phyloP scores from a whole-genome alignment of 2,113 vertebrate species.

The Isichthys henryi region DNA sequence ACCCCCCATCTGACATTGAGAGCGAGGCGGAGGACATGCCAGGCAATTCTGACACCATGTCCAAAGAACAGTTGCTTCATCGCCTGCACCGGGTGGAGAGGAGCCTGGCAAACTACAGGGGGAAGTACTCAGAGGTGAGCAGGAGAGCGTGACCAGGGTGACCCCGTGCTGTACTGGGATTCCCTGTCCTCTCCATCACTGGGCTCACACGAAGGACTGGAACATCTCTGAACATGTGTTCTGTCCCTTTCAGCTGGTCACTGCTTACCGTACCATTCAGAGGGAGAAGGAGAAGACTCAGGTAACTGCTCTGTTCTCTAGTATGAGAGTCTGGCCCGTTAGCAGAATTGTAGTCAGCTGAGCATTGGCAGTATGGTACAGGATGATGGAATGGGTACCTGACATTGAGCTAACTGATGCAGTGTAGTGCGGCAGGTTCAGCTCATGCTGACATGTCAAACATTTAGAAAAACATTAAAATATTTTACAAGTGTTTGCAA shows the following conservation, averaged over 20 bases:
- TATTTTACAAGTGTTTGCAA: neutral
- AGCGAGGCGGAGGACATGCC: slow-evolving; percentile 78
- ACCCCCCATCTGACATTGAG: slow-evolving; percentile 85
- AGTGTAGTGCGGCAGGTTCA: neutral
- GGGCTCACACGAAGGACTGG: neutral
- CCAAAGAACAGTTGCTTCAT: slow-evolving; percentile 78
- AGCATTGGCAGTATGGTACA: neutral
- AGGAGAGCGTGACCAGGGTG: neutral
- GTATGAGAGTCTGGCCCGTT: neutral
- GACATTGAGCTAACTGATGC: neutral
- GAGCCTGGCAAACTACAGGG: slow-evolving; percentile 76
- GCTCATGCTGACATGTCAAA: neutral
- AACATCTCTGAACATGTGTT: neutral
- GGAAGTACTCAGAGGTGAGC: slow-evolving; percentile 85
- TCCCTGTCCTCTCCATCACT: neutral
- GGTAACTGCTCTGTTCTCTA: slow-evolving; percentile 53
- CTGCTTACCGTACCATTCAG: slow-evolving; percentile 76
- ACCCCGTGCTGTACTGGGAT: neutral
- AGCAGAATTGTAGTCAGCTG: neutral
- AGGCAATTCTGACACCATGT: slow-evolving; percentile 63
- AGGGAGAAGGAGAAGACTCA: slow-evolving; percentile 92
- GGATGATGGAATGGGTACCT: neutral
- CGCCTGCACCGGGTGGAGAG: slow-evolving; percentile 71
- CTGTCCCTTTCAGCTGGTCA: slow-evolving; percentile 71
- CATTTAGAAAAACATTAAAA: neutral